A percentile compares a stretch with the other conserved stretches of the same genome.
phyloP scores from a whole-genome alignment of 2,113 vertebrate genomes.

The Bettongia penicillata region DNA sequence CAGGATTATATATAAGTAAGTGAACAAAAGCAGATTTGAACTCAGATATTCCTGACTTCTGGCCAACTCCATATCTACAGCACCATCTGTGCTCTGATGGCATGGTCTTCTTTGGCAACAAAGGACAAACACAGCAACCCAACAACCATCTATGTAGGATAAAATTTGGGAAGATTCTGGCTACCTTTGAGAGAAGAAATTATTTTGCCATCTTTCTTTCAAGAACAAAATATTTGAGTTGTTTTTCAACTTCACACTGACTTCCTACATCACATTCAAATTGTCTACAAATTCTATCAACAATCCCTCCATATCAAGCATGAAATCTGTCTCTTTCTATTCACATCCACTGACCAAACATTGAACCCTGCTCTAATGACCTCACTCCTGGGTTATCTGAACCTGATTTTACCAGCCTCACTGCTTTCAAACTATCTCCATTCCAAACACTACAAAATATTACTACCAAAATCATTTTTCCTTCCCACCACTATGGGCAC shows the following conservation, averaged over 20 bases:
- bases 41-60: not conserved
- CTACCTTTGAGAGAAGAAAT: not conserved
- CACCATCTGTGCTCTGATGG: not conserved
- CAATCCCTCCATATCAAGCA: constrained; percentile 3
- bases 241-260: not conserved
- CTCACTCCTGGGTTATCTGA: not conserved
- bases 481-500: not conserved
- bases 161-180: not conserved
- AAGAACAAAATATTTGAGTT: not conserved
- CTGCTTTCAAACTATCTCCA: constrained; percentile 23
- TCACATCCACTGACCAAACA: constrained; percentile 13
- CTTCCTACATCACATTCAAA: constrained; percentile 14
- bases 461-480: constrained; percentile 36
- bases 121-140: no score
- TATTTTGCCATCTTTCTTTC: constrained; percentile 4
- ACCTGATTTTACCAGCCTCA: constrained; percentile 44
- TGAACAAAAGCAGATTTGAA: not conserved
- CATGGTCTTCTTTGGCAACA: no score
- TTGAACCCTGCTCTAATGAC: constrained; percentile 26
- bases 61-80: not conserved
- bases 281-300: not conserved
- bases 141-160: not conserved
- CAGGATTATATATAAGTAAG: not conserved
- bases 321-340: not conserved
- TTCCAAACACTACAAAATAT: constrained; percentile 30